These are phyloP conservation scores for Polydrusus cervinus DNA, from an alignment of 2,888 invertebrate genomes.

Conservation along the genomic window DNA sequence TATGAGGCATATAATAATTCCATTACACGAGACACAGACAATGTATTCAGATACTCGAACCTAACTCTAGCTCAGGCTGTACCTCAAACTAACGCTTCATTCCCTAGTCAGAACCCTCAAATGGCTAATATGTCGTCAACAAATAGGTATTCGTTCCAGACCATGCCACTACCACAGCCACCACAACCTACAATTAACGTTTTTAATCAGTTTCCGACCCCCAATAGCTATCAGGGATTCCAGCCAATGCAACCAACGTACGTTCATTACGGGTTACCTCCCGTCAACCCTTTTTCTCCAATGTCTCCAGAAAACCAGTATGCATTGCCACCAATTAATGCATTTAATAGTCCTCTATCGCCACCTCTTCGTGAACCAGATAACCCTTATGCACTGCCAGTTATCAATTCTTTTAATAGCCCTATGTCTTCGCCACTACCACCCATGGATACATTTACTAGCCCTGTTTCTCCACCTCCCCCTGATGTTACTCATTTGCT, in stretches of 20 bases:
- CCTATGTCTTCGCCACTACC: constrained; percentile 20
- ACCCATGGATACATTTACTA: constrained; percentile 19
- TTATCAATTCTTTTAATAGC: not conserved
- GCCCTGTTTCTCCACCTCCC: constrained; percentile 52
- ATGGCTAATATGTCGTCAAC: constrained; percentile 40
- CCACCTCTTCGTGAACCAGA: constrained; percentile 45
- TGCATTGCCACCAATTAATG: constrained; percentile 5
- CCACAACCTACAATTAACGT: constrained; percentile 61
- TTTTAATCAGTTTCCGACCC: constrained; percentile 56
- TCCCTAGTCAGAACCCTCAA: constrained; percentile 51
- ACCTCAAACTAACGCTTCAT: constrained; percentile 42
- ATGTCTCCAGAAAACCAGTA: constrained; percentile 11
- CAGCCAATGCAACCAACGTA: constrained; percentile 6
- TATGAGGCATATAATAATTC: constrained; percentile 15
- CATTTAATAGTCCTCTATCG: constrained; percentile 38
- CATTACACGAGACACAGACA: constrained; percentile 1
- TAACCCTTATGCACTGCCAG: not conserved
- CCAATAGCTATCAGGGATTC: constrained; percentile 16
- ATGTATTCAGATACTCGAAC: constrained; percentile 34
- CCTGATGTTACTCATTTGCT: constrained; percentile 49
- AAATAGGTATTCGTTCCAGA: constrained; percentile 41
- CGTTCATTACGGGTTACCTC: constrained; percentile 16
- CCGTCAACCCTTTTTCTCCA: constrained; percentile 23
- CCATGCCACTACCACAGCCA: constrained; percentile 43
- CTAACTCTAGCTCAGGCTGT: constrained; percentile 9